Base-by-base conservation (phyloP, 2,113 vertebrate genomes). In the Ammodytes marinus region DNA sequence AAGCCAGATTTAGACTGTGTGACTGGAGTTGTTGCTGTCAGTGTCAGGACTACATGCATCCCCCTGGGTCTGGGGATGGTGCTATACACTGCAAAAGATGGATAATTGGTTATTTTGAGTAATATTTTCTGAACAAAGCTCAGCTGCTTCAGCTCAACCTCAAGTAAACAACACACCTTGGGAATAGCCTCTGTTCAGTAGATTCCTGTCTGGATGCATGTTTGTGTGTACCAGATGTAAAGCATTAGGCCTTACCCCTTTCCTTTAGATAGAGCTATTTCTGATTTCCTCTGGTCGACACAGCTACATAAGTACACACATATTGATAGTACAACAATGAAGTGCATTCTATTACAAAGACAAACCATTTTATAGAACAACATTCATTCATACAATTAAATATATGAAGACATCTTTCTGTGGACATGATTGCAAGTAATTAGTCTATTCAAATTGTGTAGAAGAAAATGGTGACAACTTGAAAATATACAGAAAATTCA, bases 61-160 rank as follows among this genome's bases (percentile, higher is more conserved):
- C 91, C 93, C 87, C 77, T 86, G 92, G 91, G 92, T 82, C 90
- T 88, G 72, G 61, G 58, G 84, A 88, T 85, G 77, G 82, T 86
- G 90, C 82, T 93, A 88, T 88, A 93, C 73, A 74, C 91, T 72
- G 88, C 88, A 88, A 93, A 92, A 94, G 89, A 95, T 65, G 89
- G 88, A 93, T 95, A 95, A 95, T 95, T 95, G 93, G 90, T 94
- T 95, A 95, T 95, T 95, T 94, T 94, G 91, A 93, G 94, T 95
- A 92, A 94, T 94, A 27, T 95, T 85, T 86, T 88, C 85, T 87
- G 82, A 93, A 94, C 91, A 92, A 90, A 94, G 91, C 93, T 94
- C 93, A 93, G 93, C 94, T 94, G 94, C 89, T 81, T 84, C 80
- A 81, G 89, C 87, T 93, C 91, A 93, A 93, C 85, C 92, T 93